Evolutionary conservation across 2,113 vertebrate genomes (phyloP).

Genomic region (Mustela nigripes): DNA sequence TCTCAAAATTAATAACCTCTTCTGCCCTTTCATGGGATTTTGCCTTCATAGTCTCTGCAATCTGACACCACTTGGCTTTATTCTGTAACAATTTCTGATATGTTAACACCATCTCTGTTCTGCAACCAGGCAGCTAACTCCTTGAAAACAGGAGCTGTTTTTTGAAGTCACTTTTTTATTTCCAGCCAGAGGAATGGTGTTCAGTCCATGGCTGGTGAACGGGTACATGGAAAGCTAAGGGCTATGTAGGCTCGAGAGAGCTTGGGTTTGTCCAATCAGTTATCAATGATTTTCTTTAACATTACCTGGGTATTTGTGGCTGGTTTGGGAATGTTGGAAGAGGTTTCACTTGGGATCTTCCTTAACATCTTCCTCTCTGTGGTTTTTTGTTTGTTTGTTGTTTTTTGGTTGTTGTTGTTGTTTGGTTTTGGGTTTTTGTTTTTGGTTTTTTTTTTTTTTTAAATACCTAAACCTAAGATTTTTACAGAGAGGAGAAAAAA

Average conservation of each 20-base stretch:
- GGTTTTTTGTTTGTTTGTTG: neutral
- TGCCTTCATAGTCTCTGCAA: neutral
- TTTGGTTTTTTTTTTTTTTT: neutral
- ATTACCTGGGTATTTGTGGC: neutral
- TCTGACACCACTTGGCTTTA: neutral
- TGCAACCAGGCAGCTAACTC: neutral
- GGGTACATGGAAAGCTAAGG: neutral
- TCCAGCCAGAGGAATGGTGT: neutral
- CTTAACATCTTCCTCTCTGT: neutral
- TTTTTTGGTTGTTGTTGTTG: no score
- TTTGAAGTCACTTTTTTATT: neutral
- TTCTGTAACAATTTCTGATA: neutral
- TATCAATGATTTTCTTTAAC: neutral
- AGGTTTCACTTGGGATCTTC: neutral
- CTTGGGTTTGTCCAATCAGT: neutral
- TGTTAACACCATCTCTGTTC: neutral
- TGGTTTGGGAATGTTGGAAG: neutral
- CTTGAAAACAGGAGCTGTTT: neutral
- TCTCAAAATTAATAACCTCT: neutral
- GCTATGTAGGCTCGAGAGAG: neutral
- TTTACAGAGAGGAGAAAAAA: neutral
- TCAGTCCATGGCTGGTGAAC: neutral
- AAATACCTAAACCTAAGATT: neutral
- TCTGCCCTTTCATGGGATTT: neutral
- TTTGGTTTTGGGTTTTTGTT: no score